A percentile compares a stretch with the other conserved stretches of the same genome.
Conservation (phyloP, 2,888 invertebrate genomes). For the Tipula helvola region DNA sequence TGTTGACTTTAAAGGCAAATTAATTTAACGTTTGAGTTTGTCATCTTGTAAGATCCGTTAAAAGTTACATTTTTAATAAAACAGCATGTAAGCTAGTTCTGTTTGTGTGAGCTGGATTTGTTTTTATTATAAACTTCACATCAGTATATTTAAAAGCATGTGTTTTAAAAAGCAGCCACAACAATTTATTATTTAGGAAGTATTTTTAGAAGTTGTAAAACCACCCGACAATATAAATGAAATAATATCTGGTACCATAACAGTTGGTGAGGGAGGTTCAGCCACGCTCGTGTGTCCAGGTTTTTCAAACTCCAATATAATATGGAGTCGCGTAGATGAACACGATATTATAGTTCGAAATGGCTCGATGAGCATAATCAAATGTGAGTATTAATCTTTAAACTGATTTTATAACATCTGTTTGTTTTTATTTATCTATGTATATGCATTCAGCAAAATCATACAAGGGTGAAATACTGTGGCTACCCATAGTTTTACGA, state of each 20-base stretch:
- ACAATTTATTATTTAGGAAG: not conserved
- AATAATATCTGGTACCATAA: constrained; percentile 84
- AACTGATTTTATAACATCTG: not conserved
- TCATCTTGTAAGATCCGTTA: too few species aligned
- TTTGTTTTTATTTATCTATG: not conserved
- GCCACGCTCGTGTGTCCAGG: constrained; percentile 77
- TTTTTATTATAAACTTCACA: too few species aligned
- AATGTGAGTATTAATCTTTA: not conserved
- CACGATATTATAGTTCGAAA: constrained; percentile 67
- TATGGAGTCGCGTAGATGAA: constrained; percentile 79
- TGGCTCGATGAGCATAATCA: constrained; percentile 49
- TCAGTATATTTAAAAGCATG: too few species aligned
- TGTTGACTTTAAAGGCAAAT: too few species aligned
- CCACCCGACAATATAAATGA: constrained; percentile 32
- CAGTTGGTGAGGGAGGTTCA: constrained; percentile 84
- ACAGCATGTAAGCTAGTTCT: too few species aligned
- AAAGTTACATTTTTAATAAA: too few species aligned
- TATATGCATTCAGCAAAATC: not conserved
- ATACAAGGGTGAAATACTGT: constrained; percentile 39
- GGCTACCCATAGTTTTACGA: constrained; percentile 72
- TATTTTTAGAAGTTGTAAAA: not conserved
- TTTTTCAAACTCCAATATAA: constrained; percentile 70
- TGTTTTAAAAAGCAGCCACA: too few species aligned
- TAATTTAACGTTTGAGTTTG: too few species aligned
- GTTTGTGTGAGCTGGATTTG: too few species aligned